phyloP scores from a whole-genome alignment of 2,113 vertebrate genomes.

The Corythornis cristatus region DNA sequence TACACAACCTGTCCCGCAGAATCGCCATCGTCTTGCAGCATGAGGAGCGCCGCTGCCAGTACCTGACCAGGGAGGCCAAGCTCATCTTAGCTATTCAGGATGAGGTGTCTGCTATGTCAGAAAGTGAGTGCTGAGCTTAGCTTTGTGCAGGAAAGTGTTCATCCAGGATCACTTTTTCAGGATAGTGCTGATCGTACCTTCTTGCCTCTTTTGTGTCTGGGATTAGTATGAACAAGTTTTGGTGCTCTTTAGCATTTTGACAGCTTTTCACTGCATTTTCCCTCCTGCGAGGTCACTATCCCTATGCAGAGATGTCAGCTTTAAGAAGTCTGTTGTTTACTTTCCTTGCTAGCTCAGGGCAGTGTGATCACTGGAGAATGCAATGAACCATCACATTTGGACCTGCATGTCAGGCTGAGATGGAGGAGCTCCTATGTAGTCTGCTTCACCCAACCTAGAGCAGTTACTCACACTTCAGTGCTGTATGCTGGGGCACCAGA shows the following conservation, averaged over 20 bases:
- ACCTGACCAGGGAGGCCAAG: slow-evolving; percentile 95
- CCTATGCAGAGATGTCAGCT: background rate
- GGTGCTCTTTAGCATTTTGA: background rate
- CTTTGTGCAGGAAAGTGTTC: background rate
- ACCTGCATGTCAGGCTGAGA: background rate
- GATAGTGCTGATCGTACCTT: background rate
- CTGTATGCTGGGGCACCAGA: background rate
- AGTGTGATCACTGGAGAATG: background rate
- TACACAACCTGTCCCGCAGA: slow-evolving; percentile 92
- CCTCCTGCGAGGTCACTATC: background rate
- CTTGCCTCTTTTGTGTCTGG: background rate
- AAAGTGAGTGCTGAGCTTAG: slow-evolving; percentile 80
- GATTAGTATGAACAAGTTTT: background rate
- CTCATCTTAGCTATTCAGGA: slow-evolving; percentile 96
- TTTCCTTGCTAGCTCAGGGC: background rate
- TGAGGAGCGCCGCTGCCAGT: slow-evolving; percentile 95
- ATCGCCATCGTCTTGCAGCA: slow-evolving; percentile 95
- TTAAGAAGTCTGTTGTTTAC: background rate
- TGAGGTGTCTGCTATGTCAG: slow-evolving; percentile 89
- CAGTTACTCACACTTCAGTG: background rate
- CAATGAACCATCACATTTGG: background rate
- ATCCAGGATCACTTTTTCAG: too few species aligned
- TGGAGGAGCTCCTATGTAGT: background rate
- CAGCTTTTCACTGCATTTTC: background rate
- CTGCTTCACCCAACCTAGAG: background rate